Evolutionary conservation across 2,113 vertebrate genomes (phyloP), one percentile per base, ranked within the genome.

Genomic region (Microcebus jonahi): DNA sequence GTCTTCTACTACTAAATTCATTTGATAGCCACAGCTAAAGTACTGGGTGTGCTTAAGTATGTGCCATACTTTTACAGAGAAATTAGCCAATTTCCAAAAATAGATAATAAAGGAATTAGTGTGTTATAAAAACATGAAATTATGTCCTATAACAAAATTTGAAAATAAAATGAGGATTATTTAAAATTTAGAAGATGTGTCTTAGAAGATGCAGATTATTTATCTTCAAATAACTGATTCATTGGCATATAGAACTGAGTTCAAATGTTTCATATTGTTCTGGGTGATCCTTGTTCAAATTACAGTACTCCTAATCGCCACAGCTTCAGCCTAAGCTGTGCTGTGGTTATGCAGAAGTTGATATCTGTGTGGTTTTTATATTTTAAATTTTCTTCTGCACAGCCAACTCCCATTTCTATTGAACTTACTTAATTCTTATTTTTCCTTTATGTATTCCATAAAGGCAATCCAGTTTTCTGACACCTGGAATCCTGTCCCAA

Each of bases 141-240:
- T 3, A 83, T 23, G n/a, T 8, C 3, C 27, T 50, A 18, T 18
- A 82, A 75, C 10, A 42, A 55, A 77, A 82, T 7, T 67, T 94
- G 36, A 89, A 63, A 63, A 4, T 45, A 45, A 73, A 71, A 53
- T 84, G 8, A 1, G 17, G 2, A 55, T 76, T 48, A 92, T 68
- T 85, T 61, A n/a, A 70, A 76, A 53, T 83, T 73, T 67, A 82
- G 25, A 96, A 77, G 14, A 17, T 31, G 55, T 8, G 31, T 88
- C 0, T 57, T 50, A 27, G 70, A 88, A 3, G 5, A 81, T 17
- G 0, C 4, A 4, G 6, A 42, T 21, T 4, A 76, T 0, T 42
- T n/a, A 42, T 63, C 48, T 75, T 79, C 42, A 79, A 50, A 65
- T 80, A 91, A 77, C 11, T 59, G 12, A 82, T 2, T 88, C 76